Base-by-base conservation (phyloP, 2,888 invertebrate genomes). In the Lochmaea capreae region DNA sequence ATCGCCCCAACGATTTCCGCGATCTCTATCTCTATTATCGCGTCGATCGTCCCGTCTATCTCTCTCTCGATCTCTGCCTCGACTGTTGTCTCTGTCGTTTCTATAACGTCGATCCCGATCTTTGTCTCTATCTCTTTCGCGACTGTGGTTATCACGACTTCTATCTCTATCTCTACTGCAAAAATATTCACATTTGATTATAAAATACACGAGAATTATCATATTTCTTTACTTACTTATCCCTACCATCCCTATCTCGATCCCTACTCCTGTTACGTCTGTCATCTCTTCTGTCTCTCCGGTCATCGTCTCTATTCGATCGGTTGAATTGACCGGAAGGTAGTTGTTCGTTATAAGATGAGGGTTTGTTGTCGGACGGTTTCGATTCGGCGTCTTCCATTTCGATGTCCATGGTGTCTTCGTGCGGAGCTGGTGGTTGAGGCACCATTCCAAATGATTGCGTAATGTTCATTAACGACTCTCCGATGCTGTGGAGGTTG, bases 401-500 rank as follows among this genome's bases (percentile, higher is more conserved):
- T 85, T 95, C 95, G 58, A 95, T 89, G 78, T 95, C 95, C 94
- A 95, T 95, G 67, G 93, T 93, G 82, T 94, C 94, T 69, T 93
- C 93, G 65, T 89, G 87, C 0, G 88, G 86, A 58, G 88, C 84
- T n/a, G 87, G 87, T 65, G 87, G 87, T 75, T 81, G 85, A 3
- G 83, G 80, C 26, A 84, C 80, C 71, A 84, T 74, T 33, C 80
- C 79, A 52, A 88, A 87, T 42, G 87, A 87, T 74, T 87, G 88
- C 12, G 87, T 85, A 83, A 89, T 85, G 75, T 86, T 88, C 88
- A 83, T 87, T 84, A 88, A 76, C 26, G 83, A 83, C 65, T 84
- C 84, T 59, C 83, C 80, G 26, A 82, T 70, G 73, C 76, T 81
- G 52, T 83, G 82, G 72, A 83, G 71, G 61, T 76, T 81, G 4